Conservation (phyloP, 2,113 vertebrate genomes). For the Etheostoma spectabile region DNA sequence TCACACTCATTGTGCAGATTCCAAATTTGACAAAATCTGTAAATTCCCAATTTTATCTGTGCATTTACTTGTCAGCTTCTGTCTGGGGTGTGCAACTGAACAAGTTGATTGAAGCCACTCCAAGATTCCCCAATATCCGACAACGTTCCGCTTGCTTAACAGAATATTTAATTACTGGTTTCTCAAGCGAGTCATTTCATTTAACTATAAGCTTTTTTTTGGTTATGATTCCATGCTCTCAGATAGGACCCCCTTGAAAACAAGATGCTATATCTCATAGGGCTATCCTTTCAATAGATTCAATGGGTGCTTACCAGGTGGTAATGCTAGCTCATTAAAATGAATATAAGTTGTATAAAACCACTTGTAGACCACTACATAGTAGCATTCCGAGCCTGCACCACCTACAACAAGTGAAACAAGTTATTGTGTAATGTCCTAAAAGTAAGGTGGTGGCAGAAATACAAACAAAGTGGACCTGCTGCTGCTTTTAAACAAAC, state of each 20-base stretch:
- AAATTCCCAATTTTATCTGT: background rate
- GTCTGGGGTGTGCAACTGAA: background rate
- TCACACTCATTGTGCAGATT: background rate
- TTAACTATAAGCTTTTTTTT: background rate
- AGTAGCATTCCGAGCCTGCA: constrained; percentile 39
- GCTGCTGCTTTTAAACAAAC: constrained; percentile 1
- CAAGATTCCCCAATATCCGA: background rate
- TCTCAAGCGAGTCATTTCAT: background rate
- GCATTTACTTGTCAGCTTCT: background rate
- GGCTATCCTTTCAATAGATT: too few species aligned
- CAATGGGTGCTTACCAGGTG: background rate
- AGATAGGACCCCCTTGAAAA: too few species aligned
- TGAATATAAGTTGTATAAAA: background rate
- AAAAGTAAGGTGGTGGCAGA: background rate
- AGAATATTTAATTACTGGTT: background rate
- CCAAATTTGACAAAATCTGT: background rate
- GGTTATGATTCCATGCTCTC: constrained; percentile 13
- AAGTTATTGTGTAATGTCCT: background rate
- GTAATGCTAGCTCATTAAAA: background rate
- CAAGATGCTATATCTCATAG: too few species aligned
- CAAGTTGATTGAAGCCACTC: background rate
- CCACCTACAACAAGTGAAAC: background rate
- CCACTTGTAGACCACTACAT: constrained; percentile 32
- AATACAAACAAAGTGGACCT: background rate
- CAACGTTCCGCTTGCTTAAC: background rate